Evolutionary conservation across 2,888 invertebrate genomes (phyloP), one percentile per base, ranked within the genome.

Genomic region (Rhagophthalmus giganteus): DNA sequence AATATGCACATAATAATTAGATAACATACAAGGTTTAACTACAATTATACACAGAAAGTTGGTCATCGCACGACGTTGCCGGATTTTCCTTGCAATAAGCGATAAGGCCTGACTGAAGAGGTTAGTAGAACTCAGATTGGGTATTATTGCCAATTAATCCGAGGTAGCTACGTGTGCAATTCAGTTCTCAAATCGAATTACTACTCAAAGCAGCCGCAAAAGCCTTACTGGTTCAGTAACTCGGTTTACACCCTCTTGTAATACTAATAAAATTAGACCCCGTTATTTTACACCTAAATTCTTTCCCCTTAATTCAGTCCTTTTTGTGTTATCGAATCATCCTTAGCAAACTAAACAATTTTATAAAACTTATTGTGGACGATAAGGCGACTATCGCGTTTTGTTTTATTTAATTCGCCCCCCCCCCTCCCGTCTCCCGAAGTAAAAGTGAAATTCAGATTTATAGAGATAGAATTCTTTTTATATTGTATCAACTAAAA

Each of bases 71-170:
- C 15, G 13, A 24, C 32, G 39, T 41, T 25, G 8, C 28, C 24
- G 47, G 47, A 52, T 46, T 20, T 37, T 30, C 40, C 47, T 37
- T 52, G 52, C 52, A 33, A 25, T 38, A 33, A 25, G 37, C 40
- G 52, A 52, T 52, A 52, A 52, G 47, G 24, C 32, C 32, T 47
- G 25, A 45, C 46, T 35, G 16, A 47, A 34, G 48, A 47, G 47
- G 53, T 44, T 54, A 32, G 37, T 24, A 11, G 20, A 46, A 34
- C 42, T 34, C 38, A 48, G 48, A 48, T 48, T 48, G 48, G 42
- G 54, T 45, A 54, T 54, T 54, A 49, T 49, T 45, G 48, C 54
- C 54, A 54, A 54, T 54, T 54, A 54, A 54, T 54, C 49, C 40
- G 44, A 47, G 39, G 47, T 42, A 53, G 42, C 42, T 48, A 48